These are phyloP conservation scores for Lethenteron camtschaticum DNA, from an alignment of 2,113 vertebrate species.

Conservation along the genomic window DNA sequence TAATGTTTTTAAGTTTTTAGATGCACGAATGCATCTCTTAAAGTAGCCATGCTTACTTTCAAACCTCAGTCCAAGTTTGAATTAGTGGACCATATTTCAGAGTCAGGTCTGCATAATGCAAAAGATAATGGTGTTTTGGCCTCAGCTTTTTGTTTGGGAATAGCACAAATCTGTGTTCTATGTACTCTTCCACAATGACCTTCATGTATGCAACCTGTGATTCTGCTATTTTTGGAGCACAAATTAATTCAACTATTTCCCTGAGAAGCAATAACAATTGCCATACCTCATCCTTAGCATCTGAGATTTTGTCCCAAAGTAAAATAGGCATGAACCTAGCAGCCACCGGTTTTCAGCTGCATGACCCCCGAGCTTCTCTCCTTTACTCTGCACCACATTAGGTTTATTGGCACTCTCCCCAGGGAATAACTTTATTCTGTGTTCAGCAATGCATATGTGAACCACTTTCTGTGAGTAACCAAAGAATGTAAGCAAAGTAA, in stretches of 20 bases:
- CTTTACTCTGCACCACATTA: constrained; percentile 9
- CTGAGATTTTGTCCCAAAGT: constrained; percentile 9
- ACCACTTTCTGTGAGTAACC: constrained; percentile 8
- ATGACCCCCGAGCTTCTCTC: constrained; percentile 11
- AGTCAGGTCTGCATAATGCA: constrained; percentile 11
- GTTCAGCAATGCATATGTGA: constrained; percentile 11
- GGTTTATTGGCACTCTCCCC: constrained; percentile 11
- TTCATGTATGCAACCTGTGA: constrained; percentile 1
- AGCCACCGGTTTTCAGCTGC: constrained; percentile 13
- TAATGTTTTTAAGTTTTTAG: neutral
- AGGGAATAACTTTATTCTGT: constrained; percentile 11
- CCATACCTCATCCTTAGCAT: constrained; percentile 10
- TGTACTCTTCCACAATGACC: constrained; percentile 9
- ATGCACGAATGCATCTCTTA: constrained; percentile 11
- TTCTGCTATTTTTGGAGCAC: too few species aligned
- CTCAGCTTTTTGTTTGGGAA: constrained; percentile 10
- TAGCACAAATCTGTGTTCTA: constrained; percentile 10
- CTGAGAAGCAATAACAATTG: neutral
- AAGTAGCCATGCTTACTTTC: neutral
- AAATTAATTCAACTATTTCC: neutral
- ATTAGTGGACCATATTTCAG: constrained; percentile 12
- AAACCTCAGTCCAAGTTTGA: constrained; percentile 12
- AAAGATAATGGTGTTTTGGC: constrained; percentile 13
- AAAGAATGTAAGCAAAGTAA: too few species aligned
- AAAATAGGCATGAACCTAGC: constrained; percentile 11